phyloP scores from a whole-genome alignment of 2,888 invertebrate genomes.

The Achlya flavicornis region DNA sequence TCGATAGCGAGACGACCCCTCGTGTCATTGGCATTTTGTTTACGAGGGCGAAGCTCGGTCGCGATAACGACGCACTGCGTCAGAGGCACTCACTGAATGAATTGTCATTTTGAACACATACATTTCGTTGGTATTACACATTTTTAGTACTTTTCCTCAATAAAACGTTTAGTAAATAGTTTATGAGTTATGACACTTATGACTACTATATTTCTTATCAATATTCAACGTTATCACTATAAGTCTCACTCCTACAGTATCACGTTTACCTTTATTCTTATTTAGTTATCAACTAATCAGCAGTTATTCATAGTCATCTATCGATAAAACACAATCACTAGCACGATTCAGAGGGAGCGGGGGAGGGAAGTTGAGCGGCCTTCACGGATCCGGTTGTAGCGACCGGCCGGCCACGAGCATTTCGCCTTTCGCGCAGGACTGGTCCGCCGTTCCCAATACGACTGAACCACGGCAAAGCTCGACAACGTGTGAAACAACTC shows the following conservation, averaged over 20 bases:
- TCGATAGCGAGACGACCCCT: conserved; percentile 70
- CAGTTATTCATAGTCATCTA: conserved; percentile 42
- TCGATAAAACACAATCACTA: conserved; percentile 70
- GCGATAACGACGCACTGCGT: conserved; percentile 63
- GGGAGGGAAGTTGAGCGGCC: conserved; percentile 71
- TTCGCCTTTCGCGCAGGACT: conserved; percentile 80
- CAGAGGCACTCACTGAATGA: conserved; percentile 51
- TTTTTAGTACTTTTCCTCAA: background rate
- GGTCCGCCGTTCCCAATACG: conserved; percentile 71
- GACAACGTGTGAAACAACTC: conserved; percentile 28
- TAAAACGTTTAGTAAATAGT: background rate
- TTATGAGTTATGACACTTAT: background rate
- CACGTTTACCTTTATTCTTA: conserved; percentile 27
- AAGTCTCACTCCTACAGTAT: background rate
- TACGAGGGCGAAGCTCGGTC: conserved; percentile 66
- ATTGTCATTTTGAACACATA: conserved; percentile 28
- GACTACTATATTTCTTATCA: background rate
- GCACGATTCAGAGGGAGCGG: conserved; percentile 46
- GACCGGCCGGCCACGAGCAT: conserved; percentile 71
- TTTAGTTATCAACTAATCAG: conserved; percentile 18
- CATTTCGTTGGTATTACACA: background rate
- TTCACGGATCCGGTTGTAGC: conserved; percentile 81
- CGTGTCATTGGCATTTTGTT: conserved; percentile 81
- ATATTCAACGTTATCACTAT: background rate
- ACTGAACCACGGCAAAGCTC: conserved; percentile 35